These are phyloP conservation scores for Mus caroli DNA, from an alignment of 2,797 vertebrate genomes.

Conservation along the genomic window DNA sequence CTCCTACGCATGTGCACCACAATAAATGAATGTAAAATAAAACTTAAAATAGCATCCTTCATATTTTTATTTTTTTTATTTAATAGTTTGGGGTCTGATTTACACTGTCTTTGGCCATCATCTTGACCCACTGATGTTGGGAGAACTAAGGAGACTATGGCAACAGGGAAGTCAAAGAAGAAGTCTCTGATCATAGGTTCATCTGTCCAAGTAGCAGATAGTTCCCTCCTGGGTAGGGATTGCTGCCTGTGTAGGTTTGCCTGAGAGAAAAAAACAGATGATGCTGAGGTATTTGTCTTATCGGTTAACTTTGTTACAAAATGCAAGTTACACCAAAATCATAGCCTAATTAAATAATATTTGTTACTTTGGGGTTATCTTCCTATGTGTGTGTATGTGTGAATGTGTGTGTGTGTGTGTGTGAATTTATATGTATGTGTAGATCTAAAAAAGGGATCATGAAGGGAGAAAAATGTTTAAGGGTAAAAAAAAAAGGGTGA, in stretches of 20 bases:
- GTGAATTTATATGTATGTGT: not conserved
- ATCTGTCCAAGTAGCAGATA: conserved; percentile 22
- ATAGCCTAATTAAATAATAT: not conserved
- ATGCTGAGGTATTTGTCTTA: conserved; percentile 52
- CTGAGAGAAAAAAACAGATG: conserved; percentile 26
- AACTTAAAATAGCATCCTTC: not conserved
- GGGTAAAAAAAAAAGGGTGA: not conserved
- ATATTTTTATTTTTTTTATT: conserved; percentile 45
- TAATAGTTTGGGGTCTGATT: not conserved
- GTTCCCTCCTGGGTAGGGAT: conserved; percentile 48
- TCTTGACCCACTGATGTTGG: not conserved
- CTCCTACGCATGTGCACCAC: no score
- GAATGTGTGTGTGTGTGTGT: not conserved
- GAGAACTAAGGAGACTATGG: not conserved
- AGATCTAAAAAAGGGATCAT: not conserved
- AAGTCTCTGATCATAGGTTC: conserved; percentile 10
- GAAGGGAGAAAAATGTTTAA: not conserved
- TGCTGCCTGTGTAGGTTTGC: conserved; percentile 27
- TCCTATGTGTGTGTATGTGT: not conserved
- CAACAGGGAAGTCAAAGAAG: conserved; percentile 5
- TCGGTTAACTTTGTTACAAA: not conserved
- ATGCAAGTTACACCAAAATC: not conserved
- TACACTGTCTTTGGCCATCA: not conserved
- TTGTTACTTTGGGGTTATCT: not conserved
- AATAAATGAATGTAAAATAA: not conserved